Evolutionary conservation across 2,113 vertebrate genomes (phyloP).

Genomic region (Uria lomvia): DNA sequence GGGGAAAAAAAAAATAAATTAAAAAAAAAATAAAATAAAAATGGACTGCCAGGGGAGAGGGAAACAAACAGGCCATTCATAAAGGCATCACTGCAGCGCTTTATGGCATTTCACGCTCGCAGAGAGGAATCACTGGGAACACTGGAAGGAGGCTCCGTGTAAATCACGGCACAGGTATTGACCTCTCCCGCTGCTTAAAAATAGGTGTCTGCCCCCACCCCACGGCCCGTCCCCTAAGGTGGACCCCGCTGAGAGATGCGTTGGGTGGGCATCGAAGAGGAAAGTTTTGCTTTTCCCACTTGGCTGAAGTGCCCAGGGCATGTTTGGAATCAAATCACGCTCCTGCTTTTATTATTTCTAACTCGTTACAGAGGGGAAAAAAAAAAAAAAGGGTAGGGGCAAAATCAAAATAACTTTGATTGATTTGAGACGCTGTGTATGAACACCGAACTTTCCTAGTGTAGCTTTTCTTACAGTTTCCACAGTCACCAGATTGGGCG

Average conservation of each 20-base stretch:
- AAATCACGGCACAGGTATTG: neutral
- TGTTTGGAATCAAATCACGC: neutral
- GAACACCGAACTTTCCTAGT: neutral
- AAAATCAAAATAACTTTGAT: neutral
- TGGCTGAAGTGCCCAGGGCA: neutral
- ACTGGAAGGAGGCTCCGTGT: neutral
- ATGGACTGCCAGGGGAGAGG: neutral
- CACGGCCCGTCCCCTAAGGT: fast-evolving
- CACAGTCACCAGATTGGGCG: neutral
- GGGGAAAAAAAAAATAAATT: neutral
- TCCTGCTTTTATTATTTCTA: neutral
- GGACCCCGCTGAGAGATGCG: fast-evolving
- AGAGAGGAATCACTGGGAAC: neutral
- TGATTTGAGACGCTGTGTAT: neutral
- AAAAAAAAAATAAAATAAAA: neutral
- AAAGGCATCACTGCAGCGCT: neutral
- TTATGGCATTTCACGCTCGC: neutral
- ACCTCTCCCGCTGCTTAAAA: neutral
- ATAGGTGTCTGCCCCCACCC: neutral
- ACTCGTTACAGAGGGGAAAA: fast-evolving
- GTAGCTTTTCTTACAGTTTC: neutral
- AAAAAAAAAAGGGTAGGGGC: neutral
- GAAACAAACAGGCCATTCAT: conserved; percentile 61
- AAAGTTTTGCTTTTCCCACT: neutral
- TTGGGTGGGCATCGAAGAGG: neutral